Percentiles rank a stretch among this genome's conserved stretches.
Evolutionary conservation across 2,797 vertebrate species (phyloP).

Genomic region (Mycteria americana): DNA sequence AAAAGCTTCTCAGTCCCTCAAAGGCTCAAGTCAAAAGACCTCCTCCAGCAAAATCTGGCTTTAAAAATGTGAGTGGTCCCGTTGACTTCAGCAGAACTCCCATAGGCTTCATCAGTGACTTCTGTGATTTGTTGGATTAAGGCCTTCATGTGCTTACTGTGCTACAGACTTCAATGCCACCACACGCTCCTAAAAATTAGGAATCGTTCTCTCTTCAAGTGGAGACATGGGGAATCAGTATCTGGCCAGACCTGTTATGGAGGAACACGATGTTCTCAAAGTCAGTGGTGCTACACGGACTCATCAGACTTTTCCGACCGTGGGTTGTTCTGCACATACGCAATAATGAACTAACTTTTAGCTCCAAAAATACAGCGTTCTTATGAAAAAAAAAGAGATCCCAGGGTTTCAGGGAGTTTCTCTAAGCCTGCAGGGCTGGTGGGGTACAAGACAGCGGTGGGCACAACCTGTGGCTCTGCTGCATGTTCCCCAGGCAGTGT

Average conservation of each 20-base stretch:
- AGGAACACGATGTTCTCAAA: neutral
- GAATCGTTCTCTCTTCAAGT: neutral
- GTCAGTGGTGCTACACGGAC: neutral
- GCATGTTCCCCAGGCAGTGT: neutral
- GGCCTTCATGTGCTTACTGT: neutral
- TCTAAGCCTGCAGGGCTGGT: neutral
- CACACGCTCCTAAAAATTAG: neutral
- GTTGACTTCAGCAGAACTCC: neutral
- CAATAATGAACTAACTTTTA: neutral
- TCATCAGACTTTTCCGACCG: neutral
- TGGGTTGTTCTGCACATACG: rapidly evolving
- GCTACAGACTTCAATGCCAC: neutral
- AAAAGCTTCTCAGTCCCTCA: neutral
- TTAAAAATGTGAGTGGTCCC: neutral
- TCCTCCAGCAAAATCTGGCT: neutral
- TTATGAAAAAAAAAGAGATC: neutral
- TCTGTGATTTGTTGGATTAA: neutral
- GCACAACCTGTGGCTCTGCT: neutral
- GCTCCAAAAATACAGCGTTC: neutral
- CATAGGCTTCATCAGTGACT: neutral
- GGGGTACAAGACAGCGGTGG: neutral
- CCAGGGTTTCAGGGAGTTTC: neutral
- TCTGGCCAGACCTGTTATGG: neutral
- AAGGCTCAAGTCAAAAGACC: neutral
- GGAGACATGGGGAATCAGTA: neutral